A percentile compares a stretch with the other conserved stretches of the same genome.
Evolutionary conservation across 1,140 invertebrate genomes (phyloP).

Genomic region (Eumaeus atala): DNA sequence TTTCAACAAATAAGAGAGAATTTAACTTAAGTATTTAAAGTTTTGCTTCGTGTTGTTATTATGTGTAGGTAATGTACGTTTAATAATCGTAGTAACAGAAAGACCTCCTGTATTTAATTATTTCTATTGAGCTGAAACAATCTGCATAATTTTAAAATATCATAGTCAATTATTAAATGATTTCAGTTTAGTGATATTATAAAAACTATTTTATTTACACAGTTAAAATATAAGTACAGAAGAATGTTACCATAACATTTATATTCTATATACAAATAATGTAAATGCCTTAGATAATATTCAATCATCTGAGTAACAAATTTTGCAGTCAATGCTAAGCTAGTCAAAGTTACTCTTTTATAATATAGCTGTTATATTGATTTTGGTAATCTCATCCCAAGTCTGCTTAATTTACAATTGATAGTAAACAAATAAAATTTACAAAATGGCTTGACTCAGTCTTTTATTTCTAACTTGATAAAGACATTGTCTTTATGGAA

Average conservation of each 20-base stretch:
- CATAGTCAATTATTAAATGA: neutral
- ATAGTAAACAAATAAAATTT: slow-evolving; percentile 51
- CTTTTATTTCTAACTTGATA: slow-evolving; percentile 50
- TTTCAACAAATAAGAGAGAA: too few species aligned
- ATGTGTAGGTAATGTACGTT: neutral
- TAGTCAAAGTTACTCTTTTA: slow-evolving; percentile 57
- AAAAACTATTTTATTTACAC: slow-evolving; percentile 31
- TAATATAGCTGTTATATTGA: slow-evolving; percentile 12
- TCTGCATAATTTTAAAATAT: neutral
- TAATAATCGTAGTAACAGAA: neutral
- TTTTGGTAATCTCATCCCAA: slow-evolving; percentile 40
- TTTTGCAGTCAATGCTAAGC: slow-evolving; percentile 40
- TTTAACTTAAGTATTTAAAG: neutral
- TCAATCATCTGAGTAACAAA: slow-evolving; percentile 34
- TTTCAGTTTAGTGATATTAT: neutral
- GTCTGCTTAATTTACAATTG: slow-evolving; percentile 51
- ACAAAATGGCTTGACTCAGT: slow-evolving; percentile 62
- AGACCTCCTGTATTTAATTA: slow-evolving; percentile 1
- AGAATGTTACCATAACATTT: slow-evolving; percentile 24
- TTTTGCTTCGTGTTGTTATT: neutral
- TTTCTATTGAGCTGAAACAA: neutral
- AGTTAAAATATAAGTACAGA: slow-evolving; percentile 34
- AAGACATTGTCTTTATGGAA: slow-evolving; percentile 20
- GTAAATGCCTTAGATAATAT: slow-evolving; percentile 20
- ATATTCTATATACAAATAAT: slow-evolving; percentile 34